phyloP scores from a whole-genome alignment of 1,140 invertebrate genomes.

The Venturia canescens region DNA sequence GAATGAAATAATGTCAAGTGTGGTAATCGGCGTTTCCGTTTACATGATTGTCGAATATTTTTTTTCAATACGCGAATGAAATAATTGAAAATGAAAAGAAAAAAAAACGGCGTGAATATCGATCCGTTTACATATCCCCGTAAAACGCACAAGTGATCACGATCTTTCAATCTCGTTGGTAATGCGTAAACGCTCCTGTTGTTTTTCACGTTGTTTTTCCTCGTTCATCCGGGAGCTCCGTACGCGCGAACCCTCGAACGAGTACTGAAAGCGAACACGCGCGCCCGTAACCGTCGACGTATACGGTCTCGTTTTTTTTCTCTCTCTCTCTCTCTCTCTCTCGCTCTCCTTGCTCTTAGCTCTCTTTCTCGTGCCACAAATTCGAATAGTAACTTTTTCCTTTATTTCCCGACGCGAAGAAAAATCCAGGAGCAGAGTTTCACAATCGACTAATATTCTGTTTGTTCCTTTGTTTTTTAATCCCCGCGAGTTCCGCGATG shows the following conservation, averaged over 20 bases:
- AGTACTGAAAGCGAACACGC: constrained; percentile 26
- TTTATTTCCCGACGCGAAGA: background rate
- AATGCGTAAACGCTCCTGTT: background rate
- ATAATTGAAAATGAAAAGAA: background rate
- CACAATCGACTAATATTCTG: background rate
- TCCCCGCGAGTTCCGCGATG: no score
- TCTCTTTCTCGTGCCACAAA: background rate
- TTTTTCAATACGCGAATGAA: background rate
- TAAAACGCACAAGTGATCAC: constrained; percentile 8
- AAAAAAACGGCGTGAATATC: background rate
- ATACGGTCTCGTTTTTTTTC: background rate
- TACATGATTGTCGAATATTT: background rate
- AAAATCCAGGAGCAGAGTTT: background rate
- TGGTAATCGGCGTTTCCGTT: background rate
- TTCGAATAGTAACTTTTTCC: background rate
- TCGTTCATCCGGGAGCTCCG: constrained; percentile 20
- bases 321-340: background rate
- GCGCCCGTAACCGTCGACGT: constrained; percentile 18
- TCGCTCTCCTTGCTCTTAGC: background rate
- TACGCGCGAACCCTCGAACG: constrained; percentile 32
- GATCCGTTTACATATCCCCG: constrained; percentile 1
- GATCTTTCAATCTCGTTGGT: background rate
- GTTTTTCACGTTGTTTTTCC: background rate
- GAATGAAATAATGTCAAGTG: background rate
- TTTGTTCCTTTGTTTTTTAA: background rate